Conservation (phyloP, 2,113 vertebrate genomes). For the Echinops telfairi region DNA sequence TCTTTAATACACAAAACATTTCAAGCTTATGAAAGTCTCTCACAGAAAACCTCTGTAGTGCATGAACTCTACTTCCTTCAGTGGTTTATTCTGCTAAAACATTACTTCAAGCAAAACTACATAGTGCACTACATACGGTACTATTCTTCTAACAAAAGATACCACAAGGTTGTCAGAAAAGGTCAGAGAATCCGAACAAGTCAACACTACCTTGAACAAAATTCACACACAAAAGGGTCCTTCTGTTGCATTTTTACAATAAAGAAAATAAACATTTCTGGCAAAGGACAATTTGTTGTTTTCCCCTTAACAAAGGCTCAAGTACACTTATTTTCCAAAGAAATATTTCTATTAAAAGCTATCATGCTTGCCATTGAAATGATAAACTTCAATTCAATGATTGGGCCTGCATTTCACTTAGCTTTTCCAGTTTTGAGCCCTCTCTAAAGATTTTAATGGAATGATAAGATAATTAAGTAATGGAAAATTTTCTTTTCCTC, state of each 20-base stretch:
- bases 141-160: slow-evolving; percentile 25
- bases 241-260: not conserved
- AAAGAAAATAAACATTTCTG: slow-evolving; percentile 69
- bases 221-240: not conserved
- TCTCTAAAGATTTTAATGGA: not conserved
- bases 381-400: slow-evolving; percentile 73
- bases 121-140: not conserved
- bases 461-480: not conserved
- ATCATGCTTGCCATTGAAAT: slow-evolving; percentile 70
- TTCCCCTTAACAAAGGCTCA: slow-evolving; percentile 52
- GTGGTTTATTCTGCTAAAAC: slow-evolving; percentile 30
- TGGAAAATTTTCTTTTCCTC: not conserved
- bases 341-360: slow-evolving; percentile 66
- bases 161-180: slow-evolving; percentile 7
- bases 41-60: too few relatives aligned
- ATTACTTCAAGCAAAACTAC: slow-evolving; percentile 54
- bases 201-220: slow-evolving; percentile 14
- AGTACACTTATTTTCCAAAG: slow-evolving; percentile 73
- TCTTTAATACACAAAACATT: not conserved
- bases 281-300: slow-evolving; percentile 72
- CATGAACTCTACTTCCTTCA: too few relatives aligned
- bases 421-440: slow-evolving; percentile 51
- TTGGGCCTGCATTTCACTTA: slow-evolving; percentile 60
- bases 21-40: slow-evolving; percentile 33
- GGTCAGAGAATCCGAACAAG: not conserved